phyloP scores from a whole-genome alignment of 1,140 invertebrate genomes.

The Drosophila saltans region DNA sequence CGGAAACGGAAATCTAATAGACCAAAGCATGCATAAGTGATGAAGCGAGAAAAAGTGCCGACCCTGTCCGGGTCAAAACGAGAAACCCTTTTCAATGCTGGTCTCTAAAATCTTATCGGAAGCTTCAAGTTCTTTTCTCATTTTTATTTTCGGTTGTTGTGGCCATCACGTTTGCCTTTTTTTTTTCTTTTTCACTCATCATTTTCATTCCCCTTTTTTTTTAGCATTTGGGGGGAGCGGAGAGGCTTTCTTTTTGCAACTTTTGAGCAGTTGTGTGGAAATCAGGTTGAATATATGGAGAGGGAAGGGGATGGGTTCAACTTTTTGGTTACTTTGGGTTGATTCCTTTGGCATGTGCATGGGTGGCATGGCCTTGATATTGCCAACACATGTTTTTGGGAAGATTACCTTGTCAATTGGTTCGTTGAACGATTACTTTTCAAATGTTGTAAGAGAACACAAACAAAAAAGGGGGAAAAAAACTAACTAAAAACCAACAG shows the following conservation, averaged over 20 bases:
- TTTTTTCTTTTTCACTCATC: slow-evolving; percentile 35
- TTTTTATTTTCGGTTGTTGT: background rate
- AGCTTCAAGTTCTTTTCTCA: slow-evolving; percentile 49
- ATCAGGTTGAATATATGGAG: background rate
- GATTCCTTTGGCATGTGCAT: slow-evolving; percentile 1
- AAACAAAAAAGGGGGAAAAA: slow-evolving; percentile 33
- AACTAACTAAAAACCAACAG: slow-evolving; percentile 52
- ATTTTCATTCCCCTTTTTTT: slow-evolving; percentile 32
- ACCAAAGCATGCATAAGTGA: slow-evolving; percentile 79
- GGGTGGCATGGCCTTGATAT: slow-evolving; percentile 65
- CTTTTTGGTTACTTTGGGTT: slow-evolving; percentile 10
- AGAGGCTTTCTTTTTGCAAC: slow-evolving; percentile 30
- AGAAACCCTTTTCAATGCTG: slow-evolving; percentile 65
- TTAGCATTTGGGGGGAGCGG: slow-evolving; percentile 33
- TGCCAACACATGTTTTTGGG: slow-evolving; percentile 68
- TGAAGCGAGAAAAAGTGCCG: slow-evolving; percentile 70
- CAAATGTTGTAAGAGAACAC: no score
- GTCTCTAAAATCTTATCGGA: slow-evolving; percentile 60
- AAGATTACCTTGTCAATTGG: slow-evolving; percentile 77
- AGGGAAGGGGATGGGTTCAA: background rate
- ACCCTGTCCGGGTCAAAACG: slow-evolving; percentile 13
- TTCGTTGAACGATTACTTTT: slow-evolving; percentile 77
- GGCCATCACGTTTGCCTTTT: slow-evolving; percentile 18
- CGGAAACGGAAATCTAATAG: slow-evolving; percentile 79
- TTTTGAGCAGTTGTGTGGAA: slow-evolving; percentile 34